phyloP scores from a whole-genome alignment of 1,140 invertebrate genomes.

The Neoseiulus cucumeris region DNA sequence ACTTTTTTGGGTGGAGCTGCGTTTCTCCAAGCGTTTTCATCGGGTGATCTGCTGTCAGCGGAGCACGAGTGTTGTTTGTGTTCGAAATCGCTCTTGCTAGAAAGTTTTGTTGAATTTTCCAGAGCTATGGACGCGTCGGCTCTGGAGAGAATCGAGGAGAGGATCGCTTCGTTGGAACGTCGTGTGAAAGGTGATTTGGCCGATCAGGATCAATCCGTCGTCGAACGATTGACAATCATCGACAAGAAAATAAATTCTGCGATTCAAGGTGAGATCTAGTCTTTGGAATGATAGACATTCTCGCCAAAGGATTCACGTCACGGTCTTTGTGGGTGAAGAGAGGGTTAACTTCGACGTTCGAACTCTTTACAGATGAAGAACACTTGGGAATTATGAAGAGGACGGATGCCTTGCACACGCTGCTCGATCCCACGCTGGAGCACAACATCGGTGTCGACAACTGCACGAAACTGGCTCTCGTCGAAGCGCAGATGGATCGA shows the following conservation, averaged over 20 bases:
- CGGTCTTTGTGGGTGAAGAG: too few species aligned
- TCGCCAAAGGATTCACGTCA: too few species aligned
- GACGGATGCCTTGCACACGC: neutral
- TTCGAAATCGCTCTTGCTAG: too few species aligned
- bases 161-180: neutral
- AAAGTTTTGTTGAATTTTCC: too few species aligned
- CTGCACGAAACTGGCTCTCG: neutral
- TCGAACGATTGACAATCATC: neutral
- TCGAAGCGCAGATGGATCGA: neutral
- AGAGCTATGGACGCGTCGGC: neutral
- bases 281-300: too few species aligned
- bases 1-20: too few species aligned
- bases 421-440: neutral
- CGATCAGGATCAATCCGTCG: neutral
- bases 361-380: neutral
- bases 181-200: neutral
- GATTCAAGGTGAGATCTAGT: neutral
- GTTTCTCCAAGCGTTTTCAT: too few species aligned
- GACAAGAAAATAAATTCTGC: neutral
- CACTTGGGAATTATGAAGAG: neutral
- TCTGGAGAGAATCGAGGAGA: neutral
- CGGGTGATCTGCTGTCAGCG: too few species aligned
- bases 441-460: neutral
- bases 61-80: too few species aligned
- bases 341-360: too few species aligned